These are phyloP conservation scores for Orientallactaga sibirica DNA, from an alignment of 2,797 vertebrate genomes.

Conservation along the genomic window DNA sequence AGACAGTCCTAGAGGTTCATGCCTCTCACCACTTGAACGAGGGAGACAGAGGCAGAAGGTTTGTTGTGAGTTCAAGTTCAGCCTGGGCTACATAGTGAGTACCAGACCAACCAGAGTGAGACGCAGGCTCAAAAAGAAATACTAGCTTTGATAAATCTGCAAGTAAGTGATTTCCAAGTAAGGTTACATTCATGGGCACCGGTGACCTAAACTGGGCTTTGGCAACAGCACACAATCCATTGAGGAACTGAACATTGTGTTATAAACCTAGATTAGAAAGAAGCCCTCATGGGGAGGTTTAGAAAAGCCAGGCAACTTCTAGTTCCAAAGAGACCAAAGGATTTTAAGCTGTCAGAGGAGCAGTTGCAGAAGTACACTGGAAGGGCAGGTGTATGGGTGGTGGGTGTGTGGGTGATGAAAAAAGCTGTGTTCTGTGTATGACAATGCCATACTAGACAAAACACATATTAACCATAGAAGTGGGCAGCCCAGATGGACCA, in stretches of 20 bases:
- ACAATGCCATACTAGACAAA: not conserved
- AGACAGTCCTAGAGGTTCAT: not conserved
- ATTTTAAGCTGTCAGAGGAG: not conserved
- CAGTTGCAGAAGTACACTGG: not conserved
- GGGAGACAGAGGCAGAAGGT: not conserved
- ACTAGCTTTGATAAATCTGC: not conserved
- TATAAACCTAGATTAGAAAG: slow-evolving; percentile 1
- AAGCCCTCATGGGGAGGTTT: not conserved
- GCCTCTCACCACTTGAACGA: not conserved
- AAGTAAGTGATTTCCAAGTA: not conserved
- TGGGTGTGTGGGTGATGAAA: not conserved
- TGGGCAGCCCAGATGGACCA: not conserved
- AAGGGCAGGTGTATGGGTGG: not conserved
- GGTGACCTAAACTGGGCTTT: not conserved
- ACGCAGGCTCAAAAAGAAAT: not conserved
- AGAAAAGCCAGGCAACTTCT: slow-evolving; percentile 20
- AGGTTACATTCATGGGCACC: not conserved
- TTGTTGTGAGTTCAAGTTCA: too few relatives aligned
- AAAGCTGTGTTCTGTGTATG: not conserved
- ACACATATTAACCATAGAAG: not conserved
- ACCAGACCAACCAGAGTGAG: not conserved
- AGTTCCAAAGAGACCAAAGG: not conserved
- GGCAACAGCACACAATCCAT: not conserved
- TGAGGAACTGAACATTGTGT: not conserved
- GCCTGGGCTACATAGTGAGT: not conserved